Evolutionary conservation across 2,888 invertebrate genomes (phyloP), one percentile per base, ranked within the genome.

Genomic region (Cryptophagus acutangulus): DNA sequence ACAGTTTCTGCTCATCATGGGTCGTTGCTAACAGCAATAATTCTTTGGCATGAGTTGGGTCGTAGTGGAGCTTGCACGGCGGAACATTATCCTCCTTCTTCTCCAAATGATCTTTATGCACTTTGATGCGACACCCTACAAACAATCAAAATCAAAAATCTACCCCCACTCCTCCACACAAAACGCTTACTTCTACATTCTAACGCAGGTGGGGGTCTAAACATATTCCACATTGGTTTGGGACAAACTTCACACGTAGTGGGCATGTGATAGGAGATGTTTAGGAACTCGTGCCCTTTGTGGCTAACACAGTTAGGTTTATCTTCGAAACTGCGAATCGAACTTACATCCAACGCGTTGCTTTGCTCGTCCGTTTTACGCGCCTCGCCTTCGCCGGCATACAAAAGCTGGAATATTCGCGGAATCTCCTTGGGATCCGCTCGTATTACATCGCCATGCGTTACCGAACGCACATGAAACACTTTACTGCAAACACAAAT

Each of bases 371-470:
- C 84, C 12, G 87, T 85, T 46, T 87, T 79, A 46, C 88, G 75
- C 50, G 87, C 87, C 71, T 94, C 94, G 38, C 95, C 95, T 75
- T 96, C 95, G 47, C 94, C 95, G 51, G 96, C 95, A 72, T 97
- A 97, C 61, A 97, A 74, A 63, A 97, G 77, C 77, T 94, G 81
- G 75, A 99, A 97, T 73, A 99, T 99, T 71, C 94, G 85, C 61
- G 97, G 97, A 73, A 99, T 94, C 78, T 97, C 95, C 81, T 92
- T 93, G 71, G 94, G 91, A 78, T 96, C 95, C 40, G 95, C 97
- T 67, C 96, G 84, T 69, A 97, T 95, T 61, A 97, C 96, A 78
- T 99, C 99, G 60, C 96, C 96, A 72, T 96, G 96, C 48, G 97
- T 96, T 55, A 99, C 97, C 46, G 93, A 89, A 52, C 97, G 84